These are phyloP conservation scores for rat (Rattus norvegicus) DNA, from an alignment of 2,113 vertebrate genomes.

Conservation along the genomic window GRCr8 NC_086032.1:51158001-51158500, in stretches of 20 bases:
- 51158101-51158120: not conserved
- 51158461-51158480: too few relatives aligned
- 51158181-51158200: not conserved
- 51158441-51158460: too few relatives aligned
- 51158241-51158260: not conserved
- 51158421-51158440: too few relatives aligned
- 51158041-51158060: not conserved
- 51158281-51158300: not conserved
- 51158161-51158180: not conserved
- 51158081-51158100: not conserved
- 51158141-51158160: not conserved
- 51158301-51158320: too few relatives aligned
- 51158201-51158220: not conserved
- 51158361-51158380: too few relatives aligned
- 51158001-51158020: not conserved
- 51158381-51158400: too few relatives aligned
- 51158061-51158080: constrained; percentile 2
- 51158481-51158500: not conserved
- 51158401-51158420: too few relatives aligned
- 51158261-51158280: not conserved
- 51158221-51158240: not conserved
- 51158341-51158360: too few relatives aligned
- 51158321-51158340: too few relatives aligned
- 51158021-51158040: not conserved
- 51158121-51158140: not conserved